These are phyloP conservation scores for Pseudopodoces humilis DNA, from an alignment of 2,113 vertebrate species.

Conservation along the genomic window DNA sequence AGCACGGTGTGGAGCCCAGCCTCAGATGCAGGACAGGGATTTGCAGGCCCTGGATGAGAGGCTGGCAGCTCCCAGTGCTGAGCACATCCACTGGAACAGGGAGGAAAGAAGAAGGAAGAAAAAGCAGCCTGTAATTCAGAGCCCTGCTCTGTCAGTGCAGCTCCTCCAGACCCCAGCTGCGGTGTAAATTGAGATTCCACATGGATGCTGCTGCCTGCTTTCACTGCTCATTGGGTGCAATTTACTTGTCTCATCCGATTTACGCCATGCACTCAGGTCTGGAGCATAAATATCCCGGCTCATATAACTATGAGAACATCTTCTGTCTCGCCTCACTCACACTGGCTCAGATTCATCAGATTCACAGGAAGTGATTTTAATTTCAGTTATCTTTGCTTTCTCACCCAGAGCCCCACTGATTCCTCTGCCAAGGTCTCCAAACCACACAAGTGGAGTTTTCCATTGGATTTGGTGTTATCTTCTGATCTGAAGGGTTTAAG, in stretches of 20 bases:
- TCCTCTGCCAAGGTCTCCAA: background rate
- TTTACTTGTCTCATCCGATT: conserved; percentile 62
- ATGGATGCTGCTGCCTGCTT: conserved; percentile 51
- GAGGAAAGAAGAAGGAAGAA: background rate
- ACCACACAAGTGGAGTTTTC: background rate
- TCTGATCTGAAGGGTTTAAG: conserved; percentile 21
- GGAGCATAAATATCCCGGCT: conserved; percentile 46
- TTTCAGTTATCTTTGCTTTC: background rate
- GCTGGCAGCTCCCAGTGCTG: background rate
- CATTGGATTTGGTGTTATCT: conserved; percentile 29
- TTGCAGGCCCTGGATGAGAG: background rate
- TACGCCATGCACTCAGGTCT: conserved; percentile 18
- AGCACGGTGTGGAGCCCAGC: background rate
- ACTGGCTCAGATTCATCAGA: background rate
- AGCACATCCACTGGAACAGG: background rate
- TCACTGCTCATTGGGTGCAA: conserved; percentile 54
- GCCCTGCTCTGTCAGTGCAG: background rate
- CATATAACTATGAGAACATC: background rate
- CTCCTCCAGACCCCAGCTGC: conserved; percentile 29
- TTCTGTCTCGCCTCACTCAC: background rate
- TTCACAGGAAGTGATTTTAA: background rate
- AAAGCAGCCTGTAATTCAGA: background rate
- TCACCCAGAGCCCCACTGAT: background rate
- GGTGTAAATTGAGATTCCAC: conserved; percentile 64
- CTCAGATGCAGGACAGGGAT: background rate